Base-by-base conservation (phyloP, 2,797 vertebrate genomes). In the Peromyscus nudipes region DNA sequence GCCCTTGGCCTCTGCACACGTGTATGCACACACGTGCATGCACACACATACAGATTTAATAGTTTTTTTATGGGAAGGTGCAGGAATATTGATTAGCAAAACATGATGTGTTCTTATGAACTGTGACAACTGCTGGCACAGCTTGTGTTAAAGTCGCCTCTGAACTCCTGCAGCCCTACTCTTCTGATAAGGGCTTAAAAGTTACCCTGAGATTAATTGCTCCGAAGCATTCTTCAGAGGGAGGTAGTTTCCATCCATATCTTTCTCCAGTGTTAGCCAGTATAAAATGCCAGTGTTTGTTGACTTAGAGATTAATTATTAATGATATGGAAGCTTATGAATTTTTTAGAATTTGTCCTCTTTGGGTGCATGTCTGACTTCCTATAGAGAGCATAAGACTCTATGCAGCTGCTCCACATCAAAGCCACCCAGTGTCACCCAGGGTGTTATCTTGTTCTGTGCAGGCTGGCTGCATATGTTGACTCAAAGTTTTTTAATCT, bases 301-400 rank as follows among this genome's bases (percentile, higher is more conserved):
- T 97, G 98, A 98, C 96, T 98, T 98, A 98, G 91, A 96, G 97
- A 98, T 99, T 98, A 98, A 99, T 99, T 99, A 99, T 99, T 99
- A 99, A 99, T 99, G 98, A 97, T 96, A 97, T 90, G 93, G 97
- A 96, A 97, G 81, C 93, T 97, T 98, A 98, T 98, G 97, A 98
- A 98, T 99, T 98, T 99, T 98, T 99, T 97, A 98, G 92, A 98
- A 83, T 98, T 99, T 97, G 98, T 98, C 62, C 98, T 99, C 97
- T 89, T 97, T 97, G 94, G 91, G 87, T 97, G 94, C 97, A 97
- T 98, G 96, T 55, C 60, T 98, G 98, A 91, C 91, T 95, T 95
- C 88, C 89, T 98, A 95, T 97, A 87, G 94, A 81, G 90, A 88
- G 96, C 17, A 8, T 95, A 97, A 91, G 94, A 97, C 96, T 91